A percentile compares a stretch with the other conserved stretches of the same genome.
These are phyloP conservation scores for Maccullochella peelii DNA, from an alignment of 2,113 vertebrate species.

Conservation along the genomic window DNA sequence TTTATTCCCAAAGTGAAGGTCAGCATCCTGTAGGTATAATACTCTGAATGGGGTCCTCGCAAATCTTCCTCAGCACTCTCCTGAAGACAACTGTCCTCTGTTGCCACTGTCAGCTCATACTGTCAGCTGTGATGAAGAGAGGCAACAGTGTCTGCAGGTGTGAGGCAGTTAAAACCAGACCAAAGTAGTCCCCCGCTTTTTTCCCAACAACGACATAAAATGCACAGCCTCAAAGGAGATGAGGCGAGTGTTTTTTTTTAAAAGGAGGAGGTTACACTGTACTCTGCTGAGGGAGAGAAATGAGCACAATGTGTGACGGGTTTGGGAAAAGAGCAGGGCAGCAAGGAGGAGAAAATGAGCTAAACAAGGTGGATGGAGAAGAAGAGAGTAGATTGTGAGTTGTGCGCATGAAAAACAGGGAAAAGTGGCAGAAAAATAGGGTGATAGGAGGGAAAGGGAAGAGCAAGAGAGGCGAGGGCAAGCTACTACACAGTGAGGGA, in stretches of 20 bases:
- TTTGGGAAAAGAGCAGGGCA: slow-evolving; percentile 51
- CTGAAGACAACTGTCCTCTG: slow-evolving; percentile 40
- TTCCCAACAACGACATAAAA: slow-evolving; percentile 73
- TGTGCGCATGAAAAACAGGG: slow-evolving; percentile 28
- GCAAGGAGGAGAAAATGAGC: slow-evolving; percentile 54
- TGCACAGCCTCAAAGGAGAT: slow-evolving; percentile 52
- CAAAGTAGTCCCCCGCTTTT: slow-evolving; percentile 33
- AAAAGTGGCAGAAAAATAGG: slow-evolving; percentile 59
- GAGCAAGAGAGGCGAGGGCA: slow-evolving; percentile 36
- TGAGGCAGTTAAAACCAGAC: slow-evolving; percentile 76
- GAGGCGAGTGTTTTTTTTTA: slow-evolving; percentile 62
- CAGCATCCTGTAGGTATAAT: slow-evolving; percentile 42
- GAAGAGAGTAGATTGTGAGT: slow-evolving; percentile 31
- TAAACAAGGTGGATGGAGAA: slow-evolving; percentile 55
- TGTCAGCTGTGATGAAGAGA: slow-evolving; percentile 69
- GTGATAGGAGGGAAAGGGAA: slow-evolving; percentile 45
- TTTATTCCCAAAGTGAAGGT: slow-evolving; percentile 46
- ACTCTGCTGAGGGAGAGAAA: slow-evolving; percentile 65
- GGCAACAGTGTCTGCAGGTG: slow-evolving; percentile 74
- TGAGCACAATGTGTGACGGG: slow-evolving; percentile 68
- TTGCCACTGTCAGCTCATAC: slow-evolving; percentile 51
- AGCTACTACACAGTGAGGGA: slow-evolving; percentile 44
- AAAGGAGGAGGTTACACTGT: slow-evolving; percentile 58
- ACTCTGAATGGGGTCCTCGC: slow-evolving; percentile 26
- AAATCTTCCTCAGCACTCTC: slow-evolving; percentile 60